phyloP scores from a whole-genome alignment of 1,140 invertebrate genomes.

The Luehdorfia chinensis region DNA sequence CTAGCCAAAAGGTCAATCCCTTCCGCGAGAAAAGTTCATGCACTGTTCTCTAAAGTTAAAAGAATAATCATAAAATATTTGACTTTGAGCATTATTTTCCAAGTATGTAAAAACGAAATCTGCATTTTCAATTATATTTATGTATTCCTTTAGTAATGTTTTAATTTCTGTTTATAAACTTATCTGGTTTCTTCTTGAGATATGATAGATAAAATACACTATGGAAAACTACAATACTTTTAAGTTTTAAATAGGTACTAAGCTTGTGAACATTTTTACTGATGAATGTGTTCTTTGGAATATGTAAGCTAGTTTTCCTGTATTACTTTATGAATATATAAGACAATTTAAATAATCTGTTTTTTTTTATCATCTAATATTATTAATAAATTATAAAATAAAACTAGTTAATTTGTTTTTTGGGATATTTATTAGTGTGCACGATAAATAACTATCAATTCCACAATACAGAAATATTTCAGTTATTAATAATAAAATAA shows the following conservation, averaged over 20 bases:
- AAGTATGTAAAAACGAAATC: too few relatives aligned
- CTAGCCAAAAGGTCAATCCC: constrained; percentile 97
- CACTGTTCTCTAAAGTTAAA: constrained; percentile 83
- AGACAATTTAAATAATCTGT: not conserved
- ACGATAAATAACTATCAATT: constrained; percentile 35
- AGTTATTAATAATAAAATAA: not conserved
- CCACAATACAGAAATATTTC: constrained; percentile 7
- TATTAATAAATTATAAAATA: constrained; percentile 19
- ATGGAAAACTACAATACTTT: too few relatives aligned
- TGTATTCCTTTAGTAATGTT: not conserved
- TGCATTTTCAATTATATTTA: not conserved
- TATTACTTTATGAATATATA: constrained; percentile 5
- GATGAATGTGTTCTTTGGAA: not conserved
- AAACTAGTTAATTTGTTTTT: constrained; percentile 25
- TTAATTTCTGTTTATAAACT: not conserved
- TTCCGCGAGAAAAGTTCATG: constrained; percentile 98
- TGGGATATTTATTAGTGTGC: constrained; percentile 60
- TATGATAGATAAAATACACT: too few relatives aligned
- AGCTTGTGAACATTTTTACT: not conserved
- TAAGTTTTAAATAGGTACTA: not conserved
- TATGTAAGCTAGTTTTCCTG: not conserved
- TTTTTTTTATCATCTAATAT: not conserved
- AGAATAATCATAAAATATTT: constrained; percentile 6
- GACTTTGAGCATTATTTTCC: not conserved
- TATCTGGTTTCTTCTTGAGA: not conserved